Evolutionary conservation across 2,113 vertebrate genomes (phyloP), one percentile per base, ranked within the genome.

Genomic region (Pao palembangensis): DNA sequence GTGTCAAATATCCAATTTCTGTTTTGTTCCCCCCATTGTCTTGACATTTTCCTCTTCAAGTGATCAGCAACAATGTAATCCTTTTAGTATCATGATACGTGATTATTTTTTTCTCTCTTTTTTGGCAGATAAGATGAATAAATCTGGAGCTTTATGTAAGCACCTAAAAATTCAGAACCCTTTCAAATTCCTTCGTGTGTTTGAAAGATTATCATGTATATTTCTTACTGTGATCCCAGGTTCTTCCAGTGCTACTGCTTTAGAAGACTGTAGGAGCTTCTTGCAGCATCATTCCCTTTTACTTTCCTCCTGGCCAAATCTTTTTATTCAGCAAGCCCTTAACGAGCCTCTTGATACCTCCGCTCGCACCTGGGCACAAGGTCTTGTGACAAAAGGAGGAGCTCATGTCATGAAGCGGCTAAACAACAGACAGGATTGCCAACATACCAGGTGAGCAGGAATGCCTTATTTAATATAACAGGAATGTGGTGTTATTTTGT

Each of bases 261-360:
- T 89, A 1, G 48, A 63, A 4, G 75, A 78, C 12, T 93, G 92
- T 55, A 61, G 51, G 12, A 61, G 53, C 41, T 95, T 96, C 73
- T 80, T 95, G 73, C 83, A 52, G 49, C 85, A 81, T 28, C 91
- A 94, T 44, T 65, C 82, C 2, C 21, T 77, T 4, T 34, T 92
- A 13, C 88, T 95, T 21, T 86, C 91, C 54, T 87, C 79, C 55
- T 90, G 90, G 75, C 94, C 94, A 0, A 62, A 75, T 3, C 88
- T 95, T 11, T 92, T 93, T 52, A 46, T 85, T 52, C 94, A 96
- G 80, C 91, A 93, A 76, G 94, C 93, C 8, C 78, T 93, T 47
- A 94, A 92, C 14, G 91, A 94, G 61, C 86, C 91, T 1, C 50
- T 42, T 0, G 58, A 69, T 0, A 89, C 88, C 0, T 50, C 81